These are phyloP conservation scores for Drosophila neotestacea DNA, from an alignment of 2,888 invertebrate species.

Conservation along the genomic window DNA sequence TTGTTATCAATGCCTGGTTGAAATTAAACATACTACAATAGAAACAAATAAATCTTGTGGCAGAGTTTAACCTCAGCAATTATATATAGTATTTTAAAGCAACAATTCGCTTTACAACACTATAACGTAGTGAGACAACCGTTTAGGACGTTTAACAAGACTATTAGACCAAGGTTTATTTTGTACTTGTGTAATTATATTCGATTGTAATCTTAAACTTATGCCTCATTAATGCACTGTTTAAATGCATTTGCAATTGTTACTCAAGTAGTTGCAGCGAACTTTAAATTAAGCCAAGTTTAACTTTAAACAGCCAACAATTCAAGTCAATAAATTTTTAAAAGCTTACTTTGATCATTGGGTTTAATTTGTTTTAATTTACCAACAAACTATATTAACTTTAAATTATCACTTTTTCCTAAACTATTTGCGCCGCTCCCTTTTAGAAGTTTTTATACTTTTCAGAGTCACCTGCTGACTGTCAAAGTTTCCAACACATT, in stretches of 20 bases:
- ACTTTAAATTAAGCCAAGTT: too few relatives aligned
- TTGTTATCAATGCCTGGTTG: conserved; percentile 17
- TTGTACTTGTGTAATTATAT: too few relatives aligned
- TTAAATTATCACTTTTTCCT: not conserved
- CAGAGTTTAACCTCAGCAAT: not conserved
- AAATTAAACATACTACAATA: not conserved
- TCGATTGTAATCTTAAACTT: too few relatives aligned
- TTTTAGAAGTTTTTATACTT: not conserved
- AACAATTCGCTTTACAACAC: not conserved
- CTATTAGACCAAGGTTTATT: not conserved
- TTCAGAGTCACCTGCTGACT: conserved; percentile 25
- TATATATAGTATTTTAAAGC: not conserved
- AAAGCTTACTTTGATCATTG: too few relatives aligned
- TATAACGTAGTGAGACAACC: not conserved
- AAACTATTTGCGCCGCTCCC: too few relatives aligned
- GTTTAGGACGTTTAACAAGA: not conserved
- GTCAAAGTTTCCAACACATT: conserved; percentile 43
- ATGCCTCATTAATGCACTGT: too few relatives aligned
- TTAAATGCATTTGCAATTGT: too few relatives aligned
- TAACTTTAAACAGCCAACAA: too few relatives aligned
- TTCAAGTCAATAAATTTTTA: too few relatives aligned
- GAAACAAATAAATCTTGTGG: conserved; percentile 10
- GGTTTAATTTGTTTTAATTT: not conserved
- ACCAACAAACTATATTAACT: not conserved
- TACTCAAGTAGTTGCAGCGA: too few relatives aligned